Conservation (phyloP, 2,888 invertebrate genomes). For the Drosophila maculinotata region DNA sequence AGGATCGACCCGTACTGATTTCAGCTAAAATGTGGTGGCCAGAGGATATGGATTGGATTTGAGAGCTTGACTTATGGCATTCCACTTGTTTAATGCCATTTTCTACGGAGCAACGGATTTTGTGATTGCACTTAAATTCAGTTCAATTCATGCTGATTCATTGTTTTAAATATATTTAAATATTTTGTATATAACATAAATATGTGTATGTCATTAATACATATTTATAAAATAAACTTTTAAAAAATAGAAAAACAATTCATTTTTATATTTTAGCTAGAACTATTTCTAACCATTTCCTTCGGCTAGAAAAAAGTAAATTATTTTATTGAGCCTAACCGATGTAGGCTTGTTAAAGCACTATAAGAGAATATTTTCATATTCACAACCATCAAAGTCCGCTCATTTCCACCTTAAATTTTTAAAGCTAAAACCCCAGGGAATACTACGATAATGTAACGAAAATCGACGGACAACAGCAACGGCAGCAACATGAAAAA, state of each 20-base stretch:
- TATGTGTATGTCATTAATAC: no score
- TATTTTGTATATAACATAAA: no score
- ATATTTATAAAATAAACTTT: background rate
- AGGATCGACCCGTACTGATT: conserved; percentile 43
- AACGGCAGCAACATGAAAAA: conserved; percentile 16
- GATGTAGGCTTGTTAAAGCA: no score
- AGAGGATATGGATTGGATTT: conserved; percentile 5
- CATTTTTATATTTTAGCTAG: no score
- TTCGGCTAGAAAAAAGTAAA: no score
- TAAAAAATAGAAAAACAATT: no score
- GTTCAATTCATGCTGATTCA: background rate
- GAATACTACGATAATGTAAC: conserved; percentile 32
- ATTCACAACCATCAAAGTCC: background rate
- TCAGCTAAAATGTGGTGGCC: conserved; percentile 25
- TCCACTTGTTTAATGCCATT: conserved; percentile 9
- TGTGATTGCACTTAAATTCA: background rate
- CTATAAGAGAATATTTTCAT: background rate
- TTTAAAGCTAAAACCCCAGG: conserved; percentile 37
- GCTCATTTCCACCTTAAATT: conserved; percentile 10
- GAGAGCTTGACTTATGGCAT: conserved; percentile 18
- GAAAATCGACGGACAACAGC: conserved; percentile 41
- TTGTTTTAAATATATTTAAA: background rate
- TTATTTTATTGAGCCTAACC: no score
- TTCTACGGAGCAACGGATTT: background rate
- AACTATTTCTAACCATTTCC: no score